phyloP scores from a whole-genome alignment of 2,113 vertebrate genomes.

The Otocyon megalotis region DNA sequence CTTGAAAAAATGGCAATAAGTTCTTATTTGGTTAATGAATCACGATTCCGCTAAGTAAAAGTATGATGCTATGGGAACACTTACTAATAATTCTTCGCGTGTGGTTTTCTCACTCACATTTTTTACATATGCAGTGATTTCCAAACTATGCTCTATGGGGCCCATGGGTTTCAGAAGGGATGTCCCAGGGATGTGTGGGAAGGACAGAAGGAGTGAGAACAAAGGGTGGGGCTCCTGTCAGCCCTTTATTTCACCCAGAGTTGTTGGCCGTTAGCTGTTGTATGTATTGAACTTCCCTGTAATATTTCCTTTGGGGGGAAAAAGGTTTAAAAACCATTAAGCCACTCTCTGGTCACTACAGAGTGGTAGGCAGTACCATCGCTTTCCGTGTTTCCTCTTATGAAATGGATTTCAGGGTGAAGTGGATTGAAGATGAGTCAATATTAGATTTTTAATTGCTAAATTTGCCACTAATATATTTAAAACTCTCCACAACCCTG shows the following conservation, averaged over 20 bases:
- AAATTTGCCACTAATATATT: background rate
- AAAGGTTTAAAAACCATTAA: background rate
- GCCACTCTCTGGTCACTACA: background rate
- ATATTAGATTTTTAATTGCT: background rate
- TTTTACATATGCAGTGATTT: constrained; percentile 21
- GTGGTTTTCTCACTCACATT: constrained; percentile 34
- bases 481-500: background rate
- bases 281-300: background rate
- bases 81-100: constrained; percentile 56
- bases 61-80: background rate
- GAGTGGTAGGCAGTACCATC: background rate
- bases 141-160: background rate
- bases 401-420: constrained; percentile 43
- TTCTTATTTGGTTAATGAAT: constrained; percentile 69
- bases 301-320: background rate
- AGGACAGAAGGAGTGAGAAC: background rate
- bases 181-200: background rate
- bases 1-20: constrained; percentile 1
- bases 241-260: background rate
- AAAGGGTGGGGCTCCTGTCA: background rate
- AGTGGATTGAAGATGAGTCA: background rate
- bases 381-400: background rate
- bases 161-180: background rate
- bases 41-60: constrained; percentile 53
- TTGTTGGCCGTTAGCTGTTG: background rate